Conservation (phyloP, 2,888 invertebrate genomes). For the Macropis europaea region DNA sequence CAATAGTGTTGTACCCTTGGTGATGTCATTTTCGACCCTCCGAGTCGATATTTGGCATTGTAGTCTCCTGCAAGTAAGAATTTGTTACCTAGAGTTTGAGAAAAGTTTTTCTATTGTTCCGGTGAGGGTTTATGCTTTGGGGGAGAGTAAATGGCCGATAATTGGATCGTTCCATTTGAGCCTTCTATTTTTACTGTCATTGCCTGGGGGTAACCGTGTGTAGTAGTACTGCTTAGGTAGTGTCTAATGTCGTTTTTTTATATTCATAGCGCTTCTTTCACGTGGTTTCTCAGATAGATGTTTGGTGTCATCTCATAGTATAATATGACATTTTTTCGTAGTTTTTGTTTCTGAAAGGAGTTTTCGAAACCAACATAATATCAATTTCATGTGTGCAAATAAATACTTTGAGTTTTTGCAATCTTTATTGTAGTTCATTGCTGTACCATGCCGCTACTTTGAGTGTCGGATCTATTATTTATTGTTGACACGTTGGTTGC, state of each 20-base stretch:
- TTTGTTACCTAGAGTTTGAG: conserved; percentile 41
- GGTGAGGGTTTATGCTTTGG: conserved; percentile 53
- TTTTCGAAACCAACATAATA: conserved; percentile 1
- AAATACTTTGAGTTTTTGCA: conserved; percentile 6
- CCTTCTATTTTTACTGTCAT: conserved; percentile 34
- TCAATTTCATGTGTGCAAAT: background rate
- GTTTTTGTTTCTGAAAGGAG: conserved; percentile 18
- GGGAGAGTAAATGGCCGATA: conserved; percentile 57
- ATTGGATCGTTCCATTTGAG: conserved; percentile 21
- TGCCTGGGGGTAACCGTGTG: conserved; percentile 38
- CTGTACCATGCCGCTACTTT: conserved; percentile 8
- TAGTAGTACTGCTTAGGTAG: conserved; percentile 23
- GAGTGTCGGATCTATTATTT: background rate
- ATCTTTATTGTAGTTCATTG: background rate
- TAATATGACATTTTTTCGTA: conserved; percentile 42
- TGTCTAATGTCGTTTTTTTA: conserved; percentile 52
- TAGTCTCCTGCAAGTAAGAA: conserved; percentile 44
- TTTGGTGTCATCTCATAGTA: conserved; percentile 39
- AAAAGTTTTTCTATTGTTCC: conserved; percentile 40
- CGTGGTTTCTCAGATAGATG: conserved; percentile 51
- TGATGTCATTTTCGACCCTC: conserved; percentile 53
- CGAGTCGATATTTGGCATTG: conserved; percentile 47
- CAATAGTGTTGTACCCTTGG: conserved; percentile 31
- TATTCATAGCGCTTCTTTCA: conserved; percentile 42
- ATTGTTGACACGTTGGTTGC: background rate